A percentile compares a stretch with the other conserved stretches of the same genome.
Conservation (phyloP, 2,797 vertebrate genomes). For the Prunella strophiata region DNA sequence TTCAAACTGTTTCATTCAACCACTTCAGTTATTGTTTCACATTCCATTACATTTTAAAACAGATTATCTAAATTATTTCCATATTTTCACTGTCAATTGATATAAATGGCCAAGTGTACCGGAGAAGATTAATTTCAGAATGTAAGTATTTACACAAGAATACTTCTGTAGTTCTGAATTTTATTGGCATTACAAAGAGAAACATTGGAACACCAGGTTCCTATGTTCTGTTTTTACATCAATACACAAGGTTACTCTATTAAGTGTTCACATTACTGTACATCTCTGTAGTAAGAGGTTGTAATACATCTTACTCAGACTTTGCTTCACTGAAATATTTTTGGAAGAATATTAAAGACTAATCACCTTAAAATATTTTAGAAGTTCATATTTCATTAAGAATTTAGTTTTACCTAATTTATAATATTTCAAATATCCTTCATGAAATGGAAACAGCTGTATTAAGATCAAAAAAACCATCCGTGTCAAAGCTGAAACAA, state of each 20-base stretch:
- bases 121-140: constrained; percentile 12
- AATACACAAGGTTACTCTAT: neutral
- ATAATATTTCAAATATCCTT: neutral
- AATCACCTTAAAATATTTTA: neutral
- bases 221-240: neutral
- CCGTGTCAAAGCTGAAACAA: neutral
- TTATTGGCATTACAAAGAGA: neutral
- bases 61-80: constrained; percentile 6
- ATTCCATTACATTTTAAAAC: neutral
- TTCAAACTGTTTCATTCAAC: neutral
- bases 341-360: constrained; percentile 13
- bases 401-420: neutral
- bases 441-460: neutral
- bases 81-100: constrained; percentile 7
- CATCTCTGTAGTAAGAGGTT: neutral
- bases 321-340: neutral
- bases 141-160: constrained; percentile 15
- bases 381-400: neutral
- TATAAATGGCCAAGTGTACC: neutral
- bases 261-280: neutral
- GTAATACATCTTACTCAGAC: neutral
- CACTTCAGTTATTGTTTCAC: neutral
- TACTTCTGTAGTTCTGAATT: neutral
- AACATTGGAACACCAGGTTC: neutral
- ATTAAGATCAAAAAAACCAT: neutral